Evolutionary conservation across 2,113 vertebrate genomes (phyloP).

Genomic region (Casuarius casuarius): DNA sequence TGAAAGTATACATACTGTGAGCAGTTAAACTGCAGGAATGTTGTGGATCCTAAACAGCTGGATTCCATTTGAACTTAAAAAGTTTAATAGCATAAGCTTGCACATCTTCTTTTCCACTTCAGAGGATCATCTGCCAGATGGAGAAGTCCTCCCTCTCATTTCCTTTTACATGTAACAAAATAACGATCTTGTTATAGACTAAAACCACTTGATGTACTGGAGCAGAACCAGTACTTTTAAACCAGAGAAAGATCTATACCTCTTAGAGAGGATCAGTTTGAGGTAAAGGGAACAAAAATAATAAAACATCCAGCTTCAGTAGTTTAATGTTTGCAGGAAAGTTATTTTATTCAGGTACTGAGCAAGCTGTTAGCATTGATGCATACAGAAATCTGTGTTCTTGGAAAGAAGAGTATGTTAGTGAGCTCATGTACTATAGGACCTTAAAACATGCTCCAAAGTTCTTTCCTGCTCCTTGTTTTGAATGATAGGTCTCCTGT

Average conservation of each 20-base stretch:
- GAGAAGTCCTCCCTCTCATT: not conserved
- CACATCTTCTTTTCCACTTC: conserved; percentile 61
- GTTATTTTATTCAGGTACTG: not conserved
- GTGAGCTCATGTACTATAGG: not conserved
- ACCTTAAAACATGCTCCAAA: not conserved
- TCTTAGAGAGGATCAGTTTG: conserved; percentile 4
- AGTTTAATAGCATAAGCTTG: conserved; percentile 53
- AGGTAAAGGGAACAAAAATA: not conserved
- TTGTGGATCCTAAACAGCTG: conserved; percentile 25
- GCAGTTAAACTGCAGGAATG: conserved; percentile 19
- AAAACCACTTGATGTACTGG: not conserved
- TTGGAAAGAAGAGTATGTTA: not conserved
- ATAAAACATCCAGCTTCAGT: not conserved
- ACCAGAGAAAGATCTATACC: not conserved
- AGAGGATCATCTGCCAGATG: conserved; percentile 41
- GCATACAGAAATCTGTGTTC: not conserved
- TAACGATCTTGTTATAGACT: not conserved
- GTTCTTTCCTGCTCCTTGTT: not conserved
- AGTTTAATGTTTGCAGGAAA: not conserved
- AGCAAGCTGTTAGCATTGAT: not conserved
- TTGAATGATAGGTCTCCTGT: not conserved
- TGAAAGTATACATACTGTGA: conserved; percentile 20
- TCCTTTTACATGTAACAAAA: not conserved
- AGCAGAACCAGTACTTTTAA: conserved; percentile 7
- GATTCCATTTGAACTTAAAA: conserved; percentile 47